Evolutionary conservation across 2,888 invertebrate species (phyloP).

Genomic region (Mamestra brassicae): DNA sequence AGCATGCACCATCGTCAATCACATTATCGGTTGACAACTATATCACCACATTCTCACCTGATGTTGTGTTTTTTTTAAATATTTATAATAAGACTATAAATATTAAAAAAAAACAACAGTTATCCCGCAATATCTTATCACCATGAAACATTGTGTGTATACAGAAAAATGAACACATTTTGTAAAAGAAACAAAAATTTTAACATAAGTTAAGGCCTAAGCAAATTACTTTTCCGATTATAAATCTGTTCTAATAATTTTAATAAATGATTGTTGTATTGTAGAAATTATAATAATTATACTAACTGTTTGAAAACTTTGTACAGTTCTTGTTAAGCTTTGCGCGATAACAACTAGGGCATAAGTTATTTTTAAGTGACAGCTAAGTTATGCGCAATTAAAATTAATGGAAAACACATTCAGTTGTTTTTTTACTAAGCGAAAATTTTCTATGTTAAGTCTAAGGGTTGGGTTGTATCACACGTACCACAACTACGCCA

Average conservation of each 20-base stretch:
- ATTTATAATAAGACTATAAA: too few relatives aligned
- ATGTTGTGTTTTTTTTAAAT: too few relatives aligned
- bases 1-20: too few relatives aligned
- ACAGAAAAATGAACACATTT: background rate
- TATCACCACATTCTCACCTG: too few relatives aligned
- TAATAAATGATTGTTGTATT: constrained; percentile 21
- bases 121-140: too few relatives aligned
- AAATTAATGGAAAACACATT: background rate
- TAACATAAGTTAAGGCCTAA: background rate
- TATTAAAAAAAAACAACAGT: too few relatives aligned
- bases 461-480: too few relatives aligned
- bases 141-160: too few relatives aligned
- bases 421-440: background rate
- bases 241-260: constrained; percentile 15
- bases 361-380: constrained; percentile 34
- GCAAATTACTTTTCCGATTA: background rate
- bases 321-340: constrained; percentile 7
- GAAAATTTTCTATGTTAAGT: background rate
- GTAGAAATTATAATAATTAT: constrained; percentile 20
- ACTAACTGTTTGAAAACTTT: constrained; percentile 21
- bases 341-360: background rate
- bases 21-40: too few relatives aligned
- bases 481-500: too few relatives aligned
- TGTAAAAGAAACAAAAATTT: background rate
- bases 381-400: background rate